Evolutionary conservation across 1,140 invertebrate genomes (phyloP).

Genomic region (Probaryconus sp.): DNA sequence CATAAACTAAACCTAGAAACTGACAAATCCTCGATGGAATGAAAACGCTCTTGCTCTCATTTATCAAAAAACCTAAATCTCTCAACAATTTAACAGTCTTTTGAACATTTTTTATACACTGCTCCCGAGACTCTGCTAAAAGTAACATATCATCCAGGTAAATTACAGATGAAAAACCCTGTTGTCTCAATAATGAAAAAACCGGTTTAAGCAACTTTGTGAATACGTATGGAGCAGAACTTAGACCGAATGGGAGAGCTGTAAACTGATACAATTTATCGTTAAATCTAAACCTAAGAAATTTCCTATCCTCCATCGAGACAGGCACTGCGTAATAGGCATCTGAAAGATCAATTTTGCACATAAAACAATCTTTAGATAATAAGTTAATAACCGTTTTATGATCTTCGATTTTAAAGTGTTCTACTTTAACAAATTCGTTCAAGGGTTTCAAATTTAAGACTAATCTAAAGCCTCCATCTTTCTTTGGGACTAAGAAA

Average conservation of each 20-base stretch:
- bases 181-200: background rate
- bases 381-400: conserved; percentile 16
- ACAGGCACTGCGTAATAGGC: conserved; percentile 54
- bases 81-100: conserved; percentile 22
- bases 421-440: conserved; percentile 8
- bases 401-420: conserved; percentile 35
- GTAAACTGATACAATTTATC: conserved; percentile 26
- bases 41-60: conserved; percentile 48
- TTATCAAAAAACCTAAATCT: conserved; percentile 54
- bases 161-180: background rate
- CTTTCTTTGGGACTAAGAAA: background rate
- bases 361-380: conserved; percentile 24
- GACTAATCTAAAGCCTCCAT: conserved; percentile 20
- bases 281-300: conserved; percentile 19
- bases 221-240: conserved; percentile 29
- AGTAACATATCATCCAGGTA: conserved; percentile 24
- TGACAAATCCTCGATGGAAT: conserved; percentile 38
- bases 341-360: conserved; percentile 28
- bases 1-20: conserved; percentile 56
- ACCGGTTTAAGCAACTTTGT: conserved; percentile 42
- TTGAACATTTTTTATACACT: conserved; percentile 19
- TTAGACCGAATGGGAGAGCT: conserved; percentile 25
- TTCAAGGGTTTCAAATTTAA: conserved; percentile 46
- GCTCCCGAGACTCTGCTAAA: conserved; percentile 12
- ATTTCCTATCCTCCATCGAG: conserved; percentile 28